Evolutionary conservation across 2,888 invertebrate genomes (phyloP), one percentile per base, ranked within the genome.

Genomic region (Apeira syringaria): DNA sequence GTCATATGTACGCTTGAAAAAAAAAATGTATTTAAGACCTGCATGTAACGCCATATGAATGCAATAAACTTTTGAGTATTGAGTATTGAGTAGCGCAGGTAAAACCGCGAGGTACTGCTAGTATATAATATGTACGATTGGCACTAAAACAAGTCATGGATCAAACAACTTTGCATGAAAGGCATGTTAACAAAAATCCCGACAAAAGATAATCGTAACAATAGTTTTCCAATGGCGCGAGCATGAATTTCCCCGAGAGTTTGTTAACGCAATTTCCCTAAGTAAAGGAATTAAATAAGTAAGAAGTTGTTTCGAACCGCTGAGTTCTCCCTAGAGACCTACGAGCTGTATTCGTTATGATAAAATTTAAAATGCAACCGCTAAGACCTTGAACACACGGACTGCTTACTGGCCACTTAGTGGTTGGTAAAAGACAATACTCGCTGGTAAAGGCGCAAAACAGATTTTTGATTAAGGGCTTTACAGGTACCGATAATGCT

Each of bases 231-330:
- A 40, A 15, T 43, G 37, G 47, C 43, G 27, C 47, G 33, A 18
- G 59, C 54, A 61, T 61, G 54, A 53, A 57, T 56, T 55, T 54
- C 40, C 43, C 48, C 39, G 51, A 43, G 56, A 63, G 56, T 59
- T 61, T 50, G 53, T 53, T 49, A 37, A 56, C 61, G 60, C 49
- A 61, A 64, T 68, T 68, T 67, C 50, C 61, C 56, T 64, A 61
- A 59, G 60, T 64, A 68, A 66, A 68, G 62, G 62, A 68, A 68
- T 68, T 68, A 68, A 67, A 66, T 67, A 69, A 69, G 55, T 61
- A 64, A 61, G 42, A 56, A 64, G 58, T 55, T 61, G 56, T 56
- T 40, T 24, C 44, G 34, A 20, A 43, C 43, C 31, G 53, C 58
- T 50, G 54, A 45, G 53, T 53, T 47, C 51, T 48, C 64, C 50